These are phyloP conservation scores for Philonicus albiceps DNA, from an alignment of 2,888 invertebrate species.

Conservation along the genomic window DNA sequence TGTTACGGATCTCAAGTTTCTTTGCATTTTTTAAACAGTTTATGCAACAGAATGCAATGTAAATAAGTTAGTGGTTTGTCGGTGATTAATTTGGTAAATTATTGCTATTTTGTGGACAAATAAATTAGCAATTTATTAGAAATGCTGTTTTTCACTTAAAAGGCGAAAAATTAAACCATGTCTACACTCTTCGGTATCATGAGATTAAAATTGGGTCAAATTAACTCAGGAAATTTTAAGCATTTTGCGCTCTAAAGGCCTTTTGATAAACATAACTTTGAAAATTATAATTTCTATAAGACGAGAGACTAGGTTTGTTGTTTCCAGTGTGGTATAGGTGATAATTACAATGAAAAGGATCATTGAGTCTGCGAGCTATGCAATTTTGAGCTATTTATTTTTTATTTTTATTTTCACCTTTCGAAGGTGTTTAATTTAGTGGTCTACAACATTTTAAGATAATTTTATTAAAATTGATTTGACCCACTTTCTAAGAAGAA, in stretches of 20 bases:
- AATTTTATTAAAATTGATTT: too few relatives aligned
- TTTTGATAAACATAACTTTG: neutral
- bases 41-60: neutral
- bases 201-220: neutral
- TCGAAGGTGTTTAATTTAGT: too few relatives aligned
- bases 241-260: neutral
- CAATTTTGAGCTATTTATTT: neutral
- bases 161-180: neutral
- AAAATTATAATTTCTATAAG: neutral
- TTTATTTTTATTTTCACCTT: too few relatives aligned
- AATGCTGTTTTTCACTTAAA: neutral
- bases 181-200: too few relatives aligned
- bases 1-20: neutral
- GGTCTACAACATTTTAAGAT: too few relatives aligned
- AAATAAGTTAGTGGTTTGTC: neutral
- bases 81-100: neutral
- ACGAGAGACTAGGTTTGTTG: too few relatives aligned
- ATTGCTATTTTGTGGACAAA: neutral
- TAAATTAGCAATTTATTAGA: neutral
- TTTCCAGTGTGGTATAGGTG: neutral
- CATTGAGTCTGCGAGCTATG: neutral
- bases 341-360: neutral
- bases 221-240: neutral
- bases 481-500: too few relatives aligned
- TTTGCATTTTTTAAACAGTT: neutral